A percentile compares a stretch with the other conserved stretches of the same genome.
Evolutionary conservation across 2,113 vertebrate genomes (phyloP).

Genomic region (Anas platyrhynchos): DNA sequence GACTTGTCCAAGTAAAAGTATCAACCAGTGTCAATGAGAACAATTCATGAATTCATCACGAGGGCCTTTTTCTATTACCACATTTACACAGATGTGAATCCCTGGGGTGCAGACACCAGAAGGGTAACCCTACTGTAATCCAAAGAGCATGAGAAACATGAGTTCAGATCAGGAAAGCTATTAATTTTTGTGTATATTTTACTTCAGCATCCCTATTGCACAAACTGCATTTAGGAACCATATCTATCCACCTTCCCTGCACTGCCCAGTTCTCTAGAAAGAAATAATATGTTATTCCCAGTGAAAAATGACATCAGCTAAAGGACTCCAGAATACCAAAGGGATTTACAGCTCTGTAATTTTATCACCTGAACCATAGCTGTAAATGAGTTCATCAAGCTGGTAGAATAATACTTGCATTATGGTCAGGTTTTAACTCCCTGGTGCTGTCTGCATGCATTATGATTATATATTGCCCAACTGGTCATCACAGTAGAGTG

Average conservation of each 20-base stretch:
- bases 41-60: conserved; percentile 82
- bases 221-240: conserved; percentile 51
- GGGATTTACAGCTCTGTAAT: conserved; percentile 64
- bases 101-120: conserved; percentile 76
- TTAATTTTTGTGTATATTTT: conserved; percentile 73
- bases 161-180: conserved; percentile 78
- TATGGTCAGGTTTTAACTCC: conserved; percentile 14
- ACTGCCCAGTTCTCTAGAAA: conserved; percentile 17
- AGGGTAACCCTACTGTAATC: conserved; percentile 76
- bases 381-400: conserved; percentile 65
- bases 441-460: background rate
- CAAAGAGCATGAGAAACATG: conserved; percentile 78
- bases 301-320: conserved; percentile 62
- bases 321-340: conserved; percentile 45
- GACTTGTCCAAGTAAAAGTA: conserved; percentile 80
- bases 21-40: conserved; percentile 77
- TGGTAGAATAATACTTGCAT: conserved; percentile 39
- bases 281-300: conserved; percentile 49
- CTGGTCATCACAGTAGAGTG: background rate
- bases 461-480: background rate
- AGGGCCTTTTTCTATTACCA: conserved; percentile 76
- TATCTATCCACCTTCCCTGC: conserved; percentile 34
- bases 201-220: conserved; percentile 54
- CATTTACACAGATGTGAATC: conserved; percentile 84
- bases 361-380: conserved; percentile 56